phyloP scores from a whole-genome alignment of 1,140 invertebrate species.

The Bombus confusus region DNA sequence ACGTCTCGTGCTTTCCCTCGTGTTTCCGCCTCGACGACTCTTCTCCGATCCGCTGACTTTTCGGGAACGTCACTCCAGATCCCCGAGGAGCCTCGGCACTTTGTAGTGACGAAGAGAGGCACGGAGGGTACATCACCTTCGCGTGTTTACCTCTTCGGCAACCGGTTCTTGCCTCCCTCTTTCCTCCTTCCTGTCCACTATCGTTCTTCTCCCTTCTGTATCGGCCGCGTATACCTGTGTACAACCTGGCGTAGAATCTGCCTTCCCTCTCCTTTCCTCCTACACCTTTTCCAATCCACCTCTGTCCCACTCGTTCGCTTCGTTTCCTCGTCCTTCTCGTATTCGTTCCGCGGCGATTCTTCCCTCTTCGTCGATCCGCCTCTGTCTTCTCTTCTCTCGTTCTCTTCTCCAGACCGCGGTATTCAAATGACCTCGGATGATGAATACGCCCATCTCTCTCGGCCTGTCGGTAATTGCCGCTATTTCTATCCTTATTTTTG shows the following conservation, averaged over 20 bases:
- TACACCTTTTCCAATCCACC: constrained; percentile 4
- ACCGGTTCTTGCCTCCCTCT: constrained; percentile 73
- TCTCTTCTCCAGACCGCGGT: constrained; percentile 62
- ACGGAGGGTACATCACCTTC: constrained; percentile 77
- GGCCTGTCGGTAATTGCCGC: constrained; percentile 72
- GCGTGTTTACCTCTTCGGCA: constrained; percentile 80
- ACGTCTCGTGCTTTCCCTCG: not conserved
- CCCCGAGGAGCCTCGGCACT: constrained; percentile 58
- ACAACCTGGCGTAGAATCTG: constrained; percentile 50
- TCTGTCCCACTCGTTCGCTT: not conserved
- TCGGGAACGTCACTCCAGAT: constrained; percentile 66
- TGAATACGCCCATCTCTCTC: constrained; percentile 67
- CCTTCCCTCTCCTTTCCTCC: constrained; percentile 23
- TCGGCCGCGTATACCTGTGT: constrained; percentile 25
- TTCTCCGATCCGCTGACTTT: constrained; percentile 57
- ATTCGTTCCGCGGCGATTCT: not conserved
- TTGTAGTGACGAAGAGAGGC: constrained; percentile 68
- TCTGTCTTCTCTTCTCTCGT: constrained; percentile 10
- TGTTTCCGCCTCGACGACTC: constrained; percentile 2
- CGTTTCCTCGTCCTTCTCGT: not conserved
- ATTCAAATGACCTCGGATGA: constrained; percentile 78
- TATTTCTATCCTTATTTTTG: constrained; percentile 71
- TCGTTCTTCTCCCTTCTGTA: constrained; percentile 22
- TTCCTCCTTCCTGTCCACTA: constrained; percentile 23
- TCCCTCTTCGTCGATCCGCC: constrained; percentile 27